Conservation (phyloP, 1,140 invertebrate genomes). For the Aethina tumida region DNA sequence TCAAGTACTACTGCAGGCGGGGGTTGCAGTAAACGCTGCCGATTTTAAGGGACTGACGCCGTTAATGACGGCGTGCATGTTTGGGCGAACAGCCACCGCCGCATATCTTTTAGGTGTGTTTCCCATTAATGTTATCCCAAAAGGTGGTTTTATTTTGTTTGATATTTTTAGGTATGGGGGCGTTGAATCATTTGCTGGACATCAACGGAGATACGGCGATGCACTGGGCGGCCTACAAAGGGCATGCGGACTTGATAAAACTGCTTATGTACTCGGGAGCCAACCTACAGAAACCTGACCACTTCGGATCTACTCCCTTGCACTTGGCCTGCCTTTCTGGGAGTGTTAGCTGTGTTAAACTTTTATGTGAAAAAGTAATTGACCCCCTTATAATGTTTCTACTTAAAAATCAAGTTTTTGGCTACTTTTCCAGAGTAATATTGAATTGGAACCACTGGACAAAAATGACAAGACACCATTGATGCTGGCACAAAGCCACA, state of each 20-base stretch:
- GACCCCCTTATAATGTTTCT: too few relatives aligned
- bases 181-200: conserved; percentile 72
- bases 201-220: conserved; percentile 87
- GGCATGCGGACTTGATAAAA: conserved; percentile 76
- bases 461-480: conserved; percentile 87
- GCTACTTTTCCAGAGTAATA: conserved; percentile 53
- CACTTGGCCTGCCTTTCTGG: conserved; percentile 87
- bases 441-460: conserved; percentile 73
- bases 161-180: conserved; percentile 37
- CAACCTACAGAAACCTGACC: conserved; percentile 78
- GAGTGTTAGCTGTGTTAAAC: conserved; percentile 67
- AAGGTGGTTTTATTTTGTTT: neutral
- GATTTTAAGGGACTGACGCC: conserved; percentile 87
- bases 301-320: conserved; percentile 86
- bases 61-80: conserved; percentile 86
- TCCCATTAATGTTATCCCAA: conserved; percentile 23
- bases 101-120: conserved; percentile 80
- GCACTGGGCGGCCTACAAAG: conserved; percentile 91
- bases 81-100: conserved; percentile 79
- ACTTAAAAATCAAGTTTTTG: too few relatives aligned
- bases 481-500: conserved; percentile 76
- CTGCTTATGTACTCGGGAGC: conserved; percentile 85
- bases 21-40: conserved; percentile 79
- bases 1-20: conserved; percentile 53
- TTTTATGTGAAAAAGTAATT: conserved; percentile 75